Conservation (phyloP, 1,140 invertebrate species). For the Drosophila nigromelanica region DNA sequence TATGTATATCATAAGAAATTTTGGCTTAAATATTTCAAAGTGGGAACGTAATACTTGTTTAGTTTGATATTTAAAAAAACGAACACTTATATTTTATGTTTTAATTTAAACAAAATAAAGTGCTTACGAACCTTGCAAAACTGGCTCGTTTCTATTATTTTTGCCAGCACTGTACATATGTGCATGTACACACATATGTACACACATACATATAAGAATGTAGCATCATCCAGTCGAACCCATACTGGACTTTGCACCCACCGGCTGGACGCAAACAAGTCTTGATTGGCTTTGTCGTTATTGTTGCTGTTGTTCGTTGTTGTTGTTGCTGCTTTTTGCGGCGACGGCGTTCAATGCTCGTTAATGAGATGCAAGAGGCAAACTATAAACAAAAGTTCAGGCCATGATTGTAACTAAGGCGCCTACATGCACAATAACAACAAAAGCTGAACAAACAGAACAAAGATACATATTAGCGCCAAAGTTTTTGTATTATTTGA, state of each 20-base stretch:
- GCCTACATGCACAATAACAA: constrained; percentile 33
- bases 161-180: background rate
- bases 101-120: too few species aligned
- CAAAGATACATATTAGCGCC: constrained; percentile 16
- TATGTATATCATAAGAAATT: too few species aligned
- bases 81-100: too few species aligned
- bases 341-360: constrained; percentile 47
- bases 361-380: constrained; percentile 62
- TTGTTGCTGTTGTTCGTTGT: constrained; percentile 24
- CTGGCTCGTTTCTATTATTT: too few species aligned
- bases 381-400: constrained; percentile 45
- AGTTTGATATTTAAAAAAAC: too few species aligned
- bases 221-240: constrained; percentile 39
- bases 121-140: too few species aligned
- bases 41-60: too few species aligned
- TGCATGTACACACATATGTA: constrained; percentile 4
- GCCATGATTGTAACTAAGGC: constrained; percentile 48
- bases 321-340: constrained; percentile 15
- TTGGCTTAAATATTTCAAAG: too few species aligned
- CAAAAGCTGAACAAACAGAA: constrained; percentile 21
- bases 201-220: background rate
- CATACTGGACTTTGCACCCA: constrained; percentile 67
- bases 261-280: constrained; percentile 61
- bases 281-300: constrained; percentile 64
- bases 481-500: background rate